Percentiles rank a stretch among this genome's conserved stretches.
phyloP scores from a whole-genome alignment of 2,797 vertebrate genomes.

The Sebastes matsubarae region DNA sequence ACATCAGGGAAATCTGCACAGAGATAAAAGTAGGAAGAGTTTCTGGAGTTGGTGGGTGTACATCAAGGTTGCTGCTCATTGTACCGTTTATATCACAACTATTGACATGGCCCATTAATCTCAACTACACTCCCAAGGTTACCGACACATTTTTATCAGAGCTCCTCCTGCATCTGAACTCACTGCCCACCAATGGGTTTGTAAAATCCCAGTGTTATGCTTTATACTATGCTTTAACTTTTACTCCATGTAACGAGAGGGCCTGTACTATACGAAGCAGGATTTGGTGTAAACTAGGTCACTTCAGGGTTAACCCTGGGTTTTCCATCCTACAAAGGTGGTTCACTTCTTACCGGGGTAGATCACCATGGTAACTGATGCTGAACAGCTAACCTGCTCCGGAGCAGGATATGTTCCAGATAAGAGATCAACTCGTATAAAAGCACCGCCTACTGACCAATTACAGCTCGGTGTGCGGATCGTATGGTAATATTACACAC shows the following conservation, averaged over 20 bases:
- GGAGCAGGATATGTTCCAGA: too few relatives aligned
- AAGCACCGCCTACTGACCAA: too few relatives aligned
- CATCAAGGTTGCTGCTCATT: not conserved
- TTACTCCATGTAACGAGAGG: not conserved
- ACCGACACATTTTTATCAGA: not conserved
- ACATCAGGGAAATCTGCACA: not conserved
- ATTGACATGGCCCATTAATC: constrained; percentile 3
- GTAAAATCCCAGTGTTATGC: not conserved
- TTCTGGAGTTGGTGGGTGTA: not conserved
- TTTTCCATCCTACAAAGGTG: too few relatives aligned
- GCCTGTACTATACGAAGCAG: too few relatives aligned
- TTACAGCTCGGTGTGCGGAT: too few relatives aligned
- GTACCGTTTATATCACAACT: not conserved
- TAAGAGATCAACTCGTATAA: too few relatives aligned
- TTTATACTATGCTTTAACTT: not conserved
- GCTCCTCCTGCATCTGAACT: not conserved
- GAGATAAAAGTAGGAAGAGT: not conserved
- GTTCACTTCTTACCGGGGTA: too few relatives aligned
- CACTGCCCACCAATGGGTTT: not conserved
- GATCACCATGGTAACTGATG: too few relatives aligned
- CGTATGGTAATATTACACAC: too few relatives aligned
- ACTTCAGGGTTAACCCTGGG: too few relatives aligned
- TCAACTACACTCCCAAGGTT: constrained; percentile 2
- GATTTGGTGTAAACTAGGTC: too few relatives aligned
- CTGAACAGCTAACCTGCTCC: too few relatives aligned